Evolutionary conservation across 2,797 vertebrate species (phyloP), one percentile per base, ranked within the genome.

Genomic region (Anguilla marmorata): DNA sequence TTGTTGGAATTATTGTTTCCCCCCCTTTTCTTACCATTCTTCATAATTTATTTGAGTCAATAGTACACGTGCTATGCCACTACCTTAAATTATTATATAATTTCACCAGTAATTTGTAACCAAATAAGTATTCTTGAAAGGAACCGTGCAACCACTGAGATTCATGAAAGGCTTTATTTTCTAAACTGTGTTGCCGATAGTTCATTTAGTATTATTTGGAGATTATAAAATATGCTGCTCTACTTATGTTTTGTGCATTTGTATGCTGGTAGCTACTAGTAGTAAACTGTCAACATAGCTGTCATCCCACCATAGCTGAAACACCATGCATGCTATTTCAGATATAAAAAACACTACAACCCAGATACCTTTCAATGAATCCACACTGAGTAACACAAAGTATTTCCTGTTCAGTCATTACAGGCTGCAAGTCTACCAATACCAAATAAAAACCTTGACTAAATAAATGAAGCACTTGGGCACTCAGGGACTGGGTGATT

Each of bases 391-490:
- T 48, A 45, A 37, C 41, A 37, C 12, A 60, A 82, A 52, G 21
- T 19, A n/a, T 72, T 72, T 86, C 63, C 63, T 74, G 37, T 50
- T 24, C 60, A 52, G 63, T 72, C 85, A 50, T n/a, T 72, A 63
- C 33, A 16, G 63, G 41, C 69, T 30, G 60, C 50, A 79, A 33
- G 74, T 86, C 41, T 14, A 86, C 60, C 86, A 76, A 86, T 79
- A 79, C 56, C 72, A 86, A 86, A 86, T 76, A 86, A 30, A 58
- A 54, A 27, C 72, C 69, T 86, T 33, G 72, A 79, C 86, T 54
- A 76, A 76, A 86, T 79, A 86, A 86, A 86, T 86, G 45, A 79
- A 86, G 27, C 12, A 16, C 52, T 66, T 14, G 72, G 11, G 37
- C 16, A 27, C 82, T 52, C 82, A 11, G 2, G 27, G 50, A 52